Evolutionary conservation across 2,113 vertebrate genomes (phyloP).

Genomic region (Nycticebus coucang): DNA sequence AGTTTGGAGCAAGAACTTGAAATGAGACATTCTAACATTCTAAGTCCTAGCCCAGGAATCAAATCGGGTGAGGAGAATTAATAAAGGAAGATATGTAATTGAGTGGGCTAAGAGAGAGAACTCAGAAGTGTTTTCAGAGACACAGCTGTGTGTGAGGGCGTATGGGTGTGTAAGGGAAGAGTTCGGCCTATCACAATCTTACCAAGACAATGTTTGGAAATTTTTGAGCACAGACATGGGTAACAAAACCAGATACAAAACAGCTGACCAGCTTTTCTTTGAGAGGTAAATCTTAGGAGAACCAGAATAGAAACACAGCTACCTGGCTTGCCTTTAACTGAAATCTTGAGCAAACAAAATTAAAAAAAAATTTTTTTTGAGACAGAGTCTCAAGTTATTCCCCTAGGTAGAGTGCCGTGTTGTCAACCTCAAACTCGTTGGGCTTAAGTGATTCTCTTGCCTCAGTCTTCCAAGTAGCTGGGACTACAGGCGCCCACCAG

Average conservation of each 20-base stretch:
- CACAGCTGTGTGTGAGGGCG: constrained; percentile 41
- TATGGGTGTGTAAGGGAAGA: constrained; percentile 6
- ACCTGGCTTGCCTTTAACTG: neutral
- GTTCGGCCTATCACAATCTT: constrained; percentile 6
- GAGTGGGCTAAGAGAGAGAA: constrained; percentile 6
- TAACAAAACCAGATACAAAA: constrained; percentile 4
- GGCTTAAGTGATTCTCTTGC: too few relatives aligned
- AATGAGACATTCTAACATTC: neutral
- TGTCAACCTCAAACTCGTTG: too few relatives aligned
- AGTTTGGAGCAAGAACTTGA: neutral
- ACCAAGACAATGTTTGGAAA: neutral
- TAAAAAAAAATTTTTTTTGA: neutral
- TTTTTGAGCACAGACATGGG: neutral
- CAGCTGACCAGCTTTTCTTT: neutral
- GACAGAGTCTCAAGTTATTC: too few relatives aligned
- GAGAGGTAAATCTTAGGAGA: neutral
- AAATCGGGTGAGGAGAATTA: neutral
- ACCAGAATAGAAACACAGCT: neutral
- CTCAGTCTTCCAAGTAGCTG: too few relatives aligned
- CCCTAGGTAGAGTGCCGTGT: too few relatives aligned
- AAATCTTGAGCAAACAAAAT: neutral
- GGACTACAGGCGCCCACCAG: too few relatives aligned
- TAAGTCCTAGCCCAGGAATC: neutral
- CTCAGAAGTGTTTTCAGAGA: constrained; percentile 13
- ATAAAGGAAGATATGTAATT: neutral